Evolutionary conservation across 1,140 invertebrate species (phyloP), one percentile per base, ranked within the genome.

Genomic region (Ceratosolen solmsi): DNA sequence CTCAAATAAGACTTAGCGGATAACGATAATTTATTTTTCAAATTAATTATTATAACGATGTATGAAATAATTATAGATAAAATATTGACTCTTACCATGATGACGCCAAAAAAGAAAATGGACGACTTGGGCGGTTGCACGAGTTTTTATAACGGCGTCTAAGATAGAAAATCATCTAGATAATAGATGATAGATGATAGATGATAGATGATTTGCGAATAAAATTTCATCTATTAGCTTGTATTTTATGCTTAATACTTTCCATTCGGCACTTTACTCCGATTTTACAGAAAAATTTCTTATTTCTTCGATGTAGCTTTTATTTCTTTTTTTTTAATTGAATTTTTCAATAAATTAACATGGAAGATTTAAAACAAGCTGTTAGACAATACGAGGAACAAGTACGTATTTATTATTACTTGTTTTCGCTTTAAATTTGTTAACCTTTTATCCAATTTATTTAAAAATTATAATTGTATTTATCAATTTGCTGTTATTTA

Each of bases 311-410:
- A 74, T 60, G 25, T 65, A 56, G n/a, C 65, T 46, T 27, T 27
- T 33, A 22, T 15, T 75, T 41, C 25, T 41, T 25, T 41, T 36
- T 41, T 25, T 1, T 22, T 76, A n/a, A 77, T 70, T 78, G 33
- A 60, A 36, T 1, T 70, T 41, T 76, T 70, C 49, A 84, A 49
- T 71, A 89, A 88, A 87, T 84, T 86, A 77, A 86, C 88, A 81
- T 80, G 5, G 82, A 86, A 38, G 86, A 87, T 83, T 92, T 92
- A 30, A 84, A 83, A 58, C 84, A 87, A 73, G 90, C 92, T 60
- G 88, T 93, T 81, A 83, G 81, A 65, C 90, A 93, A 83, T 93
- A 94, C 84, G 89, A 93, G 85, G 86, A 88, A 36, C 93, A 94
- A 88, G 93, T 93, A 90, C 68, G 27, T 70, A 41, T 63, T 72